Percentiles rank a stretch among this genome's conserved stretches.
Conservation (phyloP, 2,888 invertebrate genomes). For the Adelognathus sp. region DNA sequence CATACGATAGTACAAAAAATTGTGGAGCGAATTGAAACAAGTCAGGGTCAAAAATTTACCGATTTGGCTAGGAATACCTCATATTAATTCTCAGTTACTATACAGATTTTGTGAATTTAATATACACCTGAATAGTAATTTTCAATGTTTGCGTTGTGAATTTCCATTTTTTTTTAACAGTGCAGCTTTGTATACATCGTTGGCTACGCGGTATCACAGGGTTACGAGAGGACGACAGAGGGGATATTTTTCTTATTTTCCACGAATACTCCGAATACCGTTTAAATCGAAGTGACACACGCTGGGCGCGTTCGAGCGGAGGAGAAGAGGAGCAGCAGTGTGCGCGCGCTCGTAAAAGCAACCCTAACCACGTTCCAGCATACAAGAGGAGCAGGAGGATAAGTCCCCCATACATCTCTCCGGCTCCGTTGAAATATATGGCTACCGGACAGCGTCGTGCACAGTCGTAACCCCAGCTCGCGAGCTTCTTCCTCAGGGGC, state of each 20-base stretch:
- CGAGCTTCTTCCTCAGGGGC: conserved; percentile 66
- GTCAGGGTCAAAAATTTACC: no score
- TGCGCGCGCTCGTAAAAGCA: conserved; percentile 47
- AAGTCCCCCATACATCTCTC: not conserved
- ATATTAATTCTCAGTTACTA: no score
- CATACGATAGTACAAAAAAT: no score
- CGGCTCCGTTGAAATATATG: not conserved
- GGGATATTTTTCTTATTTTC: conserved; percentile 15
- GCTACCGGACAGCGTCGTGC: conserved; percentile 50
- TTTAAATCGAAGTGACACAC: conserved; percentile 56
- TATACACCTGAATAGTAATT: no score
- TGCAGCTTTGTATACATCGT: no score
- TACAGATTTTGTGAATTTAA: no score
- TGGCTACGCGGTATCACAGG: not conserved
- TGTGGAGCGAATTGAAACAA: no score
- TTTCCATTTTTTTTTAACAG: no score
- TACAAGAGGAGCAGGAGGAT: no score
- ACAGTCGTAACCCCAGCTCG: conserved; percentile 64
- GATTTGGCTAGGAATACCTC: no score
- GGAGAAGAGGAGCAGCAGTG: not conserved
- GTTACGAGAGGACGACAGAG: not conserved
- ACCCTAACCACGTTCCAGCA: conserved; percentile 20
- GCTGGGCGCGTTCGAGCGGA: conserved; percentile 17
- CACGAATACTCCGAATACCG: conserved; percentile 57
- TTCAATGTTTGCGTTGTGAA: no score